phyloP scores from a whole-genome alignment of 2,113 vertebrate genomes.

The Glaucidium brasilianum region DNA sequence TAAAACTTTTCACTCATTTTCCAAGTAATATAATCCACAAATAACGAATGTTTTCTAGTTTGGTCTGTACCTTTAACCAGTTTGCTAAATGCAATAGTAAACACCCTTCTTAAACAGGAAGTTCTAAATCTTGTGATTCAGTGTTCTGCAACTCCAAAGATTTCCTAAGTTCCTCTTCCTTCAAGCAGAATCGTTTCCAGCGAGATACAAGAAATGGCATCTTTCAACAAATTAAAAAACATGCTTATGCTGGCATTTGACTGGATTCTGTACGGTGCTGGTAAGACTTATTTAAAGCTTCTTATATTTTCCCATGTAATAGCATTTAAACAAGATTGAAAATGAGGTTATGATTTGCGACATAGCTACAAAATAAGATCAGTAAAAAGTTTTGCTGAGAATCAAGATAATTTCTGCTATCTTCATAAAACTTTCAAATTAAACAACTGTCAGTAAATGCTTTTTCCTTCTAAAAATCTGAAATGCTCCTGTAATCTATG shows the following conservation, averaged over 20 bases:
- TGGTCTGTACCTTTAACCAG: constrained; percentile 17
- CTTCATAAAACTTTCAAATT: not conserved
- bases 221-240: not conserved
- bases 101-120: constrained; percentile 55
- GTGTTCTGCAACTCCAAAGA: not conserved
- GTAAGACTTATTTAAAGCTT: constrained; percentile 61
- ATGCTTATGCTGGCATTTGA: not conserved
- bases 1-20: not conserved
- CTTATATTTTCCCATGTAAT: not conserved
- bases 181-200: not conserved
- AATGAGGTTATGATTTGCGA: not conserved
- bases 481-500: not conserved
- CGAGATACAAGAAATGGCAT: constrained; percentile 52
- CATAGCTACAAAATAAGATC: not conserved
- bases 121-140: constrained; percentile 13
- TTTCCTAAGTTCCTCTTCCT: constrained; percentile 69
- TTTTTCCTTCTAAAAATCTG: not conserved
- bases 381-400: not conserved
- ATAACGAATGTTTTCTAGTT: not conserved
- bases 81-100: not conserved
- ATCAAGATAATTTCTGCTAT: not conserved
- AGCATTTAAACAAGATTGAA: not conserved
- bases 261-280: constrained; percentile 46
- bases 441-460: not conserved
- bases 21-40: not conserved